Evolutionary conservation across 1,140 invertebrate genomes (phyloP).

Genomic region (Lasaia peninsularis): DNA sequence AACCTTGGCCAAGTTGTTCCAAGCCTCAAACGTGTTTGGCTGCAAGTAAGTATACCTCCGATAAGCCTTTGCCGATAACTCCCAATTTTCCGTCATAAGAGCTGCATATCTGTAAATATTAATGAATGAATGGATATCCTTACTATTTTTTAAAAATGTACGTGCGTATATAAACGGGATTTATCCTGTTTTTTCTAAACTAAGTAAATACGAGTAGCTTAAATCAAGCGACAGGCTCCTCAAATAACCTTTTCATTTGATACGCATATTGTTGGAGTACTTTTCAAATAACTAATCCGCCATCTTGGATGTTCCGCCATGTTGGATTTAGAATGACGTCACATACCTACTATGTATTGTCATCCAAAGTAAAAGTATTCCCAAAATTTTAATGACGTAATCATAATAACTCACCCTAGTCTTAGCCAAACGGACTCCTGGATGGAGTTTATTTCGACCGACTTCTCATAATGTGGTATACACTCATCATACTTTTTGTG

Average conservation of each 20-base stretch:
- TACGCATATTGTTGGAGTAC: too few relatives aligned
- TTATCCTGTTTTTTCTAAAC: too few relatives aligned
- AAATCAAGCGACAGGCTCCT: too few relatives aligned
- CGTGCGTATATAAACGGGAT: too few relatives aligned
- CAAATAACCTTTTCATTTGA: too few relatives aligned
- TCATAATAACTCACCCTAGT: conserved; percentile 84
- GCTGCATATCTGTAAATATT: not conserved
- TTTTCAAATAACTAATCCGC: too few relatives aligned
- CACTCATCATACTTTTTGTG: conserved; percentile 87
- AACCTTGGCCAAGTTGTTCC: conserved; percentile 97
- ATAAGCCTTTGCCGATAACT: conserved; percentile 90
- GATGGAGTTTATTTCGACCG: conserved; percentile 90
- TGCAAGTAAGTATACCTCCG: conserved; percentile 91
- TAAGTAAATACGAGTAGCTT: too few relatives aligned
- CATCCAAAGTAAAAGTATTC: too few relatives aligned
- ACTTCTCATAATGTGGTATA: conserved; percentile 87
- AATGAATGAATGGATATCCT: not conserved
- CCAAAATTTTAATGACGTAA: too few relatives aligned
- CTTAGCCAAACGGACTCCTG: conserved; percentile 91
- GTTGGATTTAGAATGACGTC: too few relatives aligned
- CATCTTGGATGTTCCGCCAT: too few relatives aligned
- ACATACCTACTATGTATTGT: too few relatives aligned
- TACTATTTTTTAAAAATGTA: not conserved
- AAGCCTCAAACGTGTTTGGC: conserved; percentile 94
- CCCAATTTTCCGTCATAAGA: conserved; percentile 80